A percentile compares a stretch with the other conserved stretches of the same genome.
phyloP scores from a whole-genome alignment of 1,140 invertebrate genomes.

The Parasteatoda tepidariorum region DNA sequence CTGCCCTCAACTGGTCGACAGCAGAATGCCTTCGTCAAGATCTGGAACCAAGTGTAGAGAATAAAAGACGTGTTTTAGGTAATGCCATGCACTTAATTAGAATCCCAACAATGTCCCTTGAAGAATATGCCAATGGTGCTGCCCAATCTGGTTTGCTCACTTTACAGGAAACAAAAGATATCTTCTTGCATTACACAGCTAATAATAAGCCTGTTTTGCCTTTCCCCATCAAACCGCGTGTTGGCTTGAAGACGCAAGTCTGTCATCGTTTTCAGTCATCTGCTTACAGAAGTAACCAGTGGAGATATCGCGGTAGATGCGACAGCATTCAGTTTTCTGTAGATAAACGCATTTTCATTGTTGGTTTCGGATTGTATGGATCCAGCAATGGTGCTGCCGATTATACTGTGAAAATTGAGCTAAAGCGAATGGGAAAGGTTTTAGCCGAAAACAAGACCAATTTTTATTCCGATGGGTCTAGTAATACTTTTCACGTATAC shows the following conservation, averaged over 20 bases:
- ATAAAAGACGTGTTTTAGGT: conserved; percentile 76
- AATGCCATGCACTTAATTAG: conserved; percentile 85
- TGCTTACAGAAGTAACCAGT: conserved; percentile 95
- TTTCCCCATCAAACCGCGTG: conserved; percentile 83
- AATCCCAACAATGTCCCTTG: conserved; percentile 89
- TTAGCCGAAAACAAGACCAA: conserved; percentile 90
- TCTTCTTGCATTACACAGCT: conserved; percentile 81
- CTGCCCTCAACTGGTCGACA: conserved; percentile 88
- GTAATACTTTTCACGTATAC: conserved; percentile 92
- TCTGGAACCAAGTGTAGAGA: conserved; percentile 76
- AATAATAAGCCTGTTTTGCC: conserved; percentile 79
- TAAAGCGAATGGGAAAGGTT: conserved; percentile 85
- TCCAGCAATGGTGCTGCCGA: conserved; percentile 91
- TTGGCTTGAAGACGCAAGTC: conserved; percentile 89
- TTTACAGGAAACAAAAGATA: conserved; percentile 89
- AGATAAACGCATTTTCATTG: conserved; percentile 90
- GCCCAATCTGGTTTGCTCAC: conserved; percentile 89
- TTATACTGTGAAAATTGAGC: conserved; percentile 89
- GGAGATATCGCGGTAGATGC: conserved; percentile 89
- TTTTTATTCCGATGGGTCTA: conserved; percentile 93
- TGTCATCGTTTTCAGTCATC: conserved; percentile 96
- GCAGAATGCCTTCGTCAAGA: conserved; percentile 85
- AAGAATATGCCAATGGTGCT: conserved; percentile 91
- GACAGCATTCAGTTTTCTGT: conserved; percentile 94
- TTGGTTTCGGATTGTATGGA: conserved; percentile 91